Base-by-base conservation (phyloP, 2,113 vertebrate genomes). In the Cettia cetti region DNA sequence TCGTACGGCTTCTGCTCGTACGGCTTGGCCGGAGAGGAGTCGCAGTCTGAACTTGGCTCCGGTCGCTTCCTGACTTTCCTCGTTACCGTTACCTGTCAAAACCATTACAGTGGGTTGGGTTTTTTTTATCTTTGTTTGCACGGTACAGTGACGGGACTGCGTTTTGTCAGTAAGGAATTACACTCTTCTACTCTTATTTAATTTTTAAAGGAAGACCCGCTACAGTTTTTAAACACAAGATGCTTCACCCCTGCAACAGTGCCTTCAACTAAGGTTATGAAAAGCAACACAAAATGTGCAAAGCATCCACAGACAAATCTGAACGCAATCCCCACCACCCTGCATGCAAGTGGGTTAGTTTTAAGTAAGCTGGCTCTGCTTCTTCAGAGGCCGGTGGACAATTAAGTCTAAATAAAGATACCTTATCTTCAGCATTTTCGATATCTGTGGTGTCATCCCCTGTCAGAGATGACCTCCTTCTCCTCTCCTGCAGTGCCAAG, bases 401-500 rank as follows among this genome's bases (percentile, higher is more conserved):
- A 95, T 95, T 95, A 96, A 93, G 65, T 83, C 86, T 84, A 92
- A 93, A 96, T 92, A 97, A 94, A 95, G 97, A 97, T 97, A 98
- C 98, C 98, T 98, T 98, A 96, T 98, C 98, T 40, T 98, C 98
- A 22, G 96, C 64, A 88, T 97, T 98, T 96, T 98, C 98, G 72
- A 98, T 97, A 96, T 98, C 97, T 94, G 69, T 98, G 94, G 97
- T 97, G 92, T 97, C 97, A 79, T 98, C 98, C 76, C 97, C 98
- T 11, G 98, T 95, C 86, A 97, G 96, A 15, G 97, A 86, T 91
- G 97, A 96, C 81, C 97, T 97, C 95, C 97, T 97, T 93, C 97
- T 98, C 79, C 98, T 98, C 97, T 99, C 99, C 96, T 98, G 98
- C 91, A 98, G 98, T 94, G 98, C 98, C 97, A 99, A 98, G 97